phyloP scores from a whole-genome alignment of 2,888 invertebrate species.

The Cephus runcator region DNA sequence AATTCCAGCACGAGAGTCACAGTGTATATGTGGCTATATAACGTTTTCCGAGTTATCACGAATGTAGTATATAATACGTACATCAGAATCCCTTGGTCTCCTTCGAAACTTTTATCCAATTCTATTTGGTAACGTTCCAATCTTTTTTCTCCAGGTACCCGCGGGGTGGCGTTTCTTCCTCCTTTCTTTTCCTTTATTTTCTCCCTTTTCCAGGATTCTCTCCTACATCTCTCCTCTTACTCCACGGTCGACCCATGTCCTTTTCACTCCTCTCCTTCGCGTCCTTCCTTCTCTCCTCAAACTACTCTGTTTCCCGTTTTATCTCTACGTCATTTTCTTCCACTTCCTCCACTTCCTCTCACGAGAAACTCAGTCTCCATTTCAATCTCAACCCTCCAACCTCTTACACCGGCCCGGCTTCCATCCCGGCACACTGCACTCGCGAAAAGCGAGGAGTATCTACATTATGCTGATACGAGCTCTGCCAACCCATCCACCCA shows the following conservation, averaged over 20 bases:
- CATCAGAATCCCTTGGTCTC: constrained; percentile 21
- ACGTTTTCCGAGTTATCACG: not conserved
- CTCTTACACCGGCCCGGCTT: constrained; percentile 19
- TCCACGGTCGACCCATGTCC: not conserved
- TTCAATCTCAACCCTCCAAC: constrained; percentile 51
- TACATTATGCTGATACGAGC: constrained; percentile 55
- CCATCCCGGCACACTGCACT: constrained; percentile 28
- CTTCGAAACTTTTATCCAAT: constrained; percentile 45
- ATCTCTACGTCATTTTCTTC: not conserved
- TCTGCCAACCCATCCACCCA: constrained; percentile 35
- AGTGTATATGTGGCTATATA: not conserved
- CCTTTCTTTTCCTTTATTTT: constrained; percentile 21
- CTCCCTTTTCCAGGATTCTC: not conserved
- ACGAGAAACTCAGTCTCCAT: constrained; percentile 36
- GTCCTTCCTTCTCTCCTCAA: not conserved
- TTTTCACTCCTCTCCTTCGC: not conserved
- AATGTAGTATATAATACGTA: not conserved
- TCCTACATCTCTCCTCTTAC: not conserved
- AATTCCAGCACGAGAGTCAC: not conserved
- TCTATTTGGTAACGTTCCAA: constrained; percentile 54
- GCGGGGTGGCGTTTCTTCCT: constrained; percentile 44
- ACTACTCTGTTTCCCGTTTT: not conserved
- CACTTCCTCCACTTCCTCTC: not conserved
- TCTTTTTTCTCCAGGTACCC: constrained; percentile 52
- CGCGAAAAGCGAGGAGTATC: constrained; percentile 48